Evolutionary conservation across 2,113 vertebrate species (phyloP).

Genomic region (Salvelinus alpinus): DNA sequence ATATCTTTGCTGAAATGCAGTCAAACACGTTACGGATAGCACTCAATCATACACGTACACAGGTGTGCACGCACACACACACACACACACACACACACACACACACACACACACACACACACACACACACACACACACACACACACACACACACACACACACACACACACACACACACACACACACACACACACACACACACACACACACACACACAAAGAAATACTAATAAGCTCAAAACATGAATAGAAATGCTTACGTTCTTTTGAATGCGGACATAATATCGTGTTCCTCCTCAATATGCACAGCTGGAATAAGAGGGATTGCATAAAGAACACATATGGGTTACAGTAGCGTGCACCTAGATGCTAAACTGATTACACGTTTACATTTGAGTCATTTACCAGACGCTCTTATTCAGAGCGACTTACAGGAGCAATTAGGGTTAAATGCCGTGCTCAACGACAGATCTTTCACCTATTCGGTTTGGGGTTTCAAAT

Average conservation of each 20-base stretch:
- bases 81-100: constrained; percentile 4
- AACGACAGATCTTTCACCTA: no score
- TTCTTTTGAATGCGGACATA: constrained; percentile 82
- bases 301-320: constrained; percentile 66
- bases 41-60: not conserved
- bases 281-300: constrained; percentile 63
- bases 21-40: constrained; percentile 3
- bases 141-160: constrained; percentile 2
- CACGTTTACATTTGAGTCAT: no score
- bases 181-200: no score
- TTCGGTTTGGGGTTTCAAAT: no score
- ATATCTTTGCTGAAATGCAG: not conserved
- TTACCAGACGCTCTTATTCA: no score
- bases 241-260: constrained; percentile 68
- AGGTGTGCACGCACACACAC: not conserved
- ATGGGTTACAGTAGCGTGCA: no score
- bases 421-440: no score
- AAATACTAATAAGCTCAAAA: not conserved
- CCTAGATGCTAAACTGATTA: no score
- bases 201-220: constrained; percentile 5
- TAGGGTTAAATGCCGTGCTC: no score
- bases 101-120: constrained; percentile 6
- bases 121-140: constrained; percentile 2
- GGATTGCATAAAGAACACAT: constrained; percentile 12
- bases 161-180: no score